Base-by-base conservation (phyloP, 2,888 invertebrate species). In the Salpingus planirostris region DNA sequence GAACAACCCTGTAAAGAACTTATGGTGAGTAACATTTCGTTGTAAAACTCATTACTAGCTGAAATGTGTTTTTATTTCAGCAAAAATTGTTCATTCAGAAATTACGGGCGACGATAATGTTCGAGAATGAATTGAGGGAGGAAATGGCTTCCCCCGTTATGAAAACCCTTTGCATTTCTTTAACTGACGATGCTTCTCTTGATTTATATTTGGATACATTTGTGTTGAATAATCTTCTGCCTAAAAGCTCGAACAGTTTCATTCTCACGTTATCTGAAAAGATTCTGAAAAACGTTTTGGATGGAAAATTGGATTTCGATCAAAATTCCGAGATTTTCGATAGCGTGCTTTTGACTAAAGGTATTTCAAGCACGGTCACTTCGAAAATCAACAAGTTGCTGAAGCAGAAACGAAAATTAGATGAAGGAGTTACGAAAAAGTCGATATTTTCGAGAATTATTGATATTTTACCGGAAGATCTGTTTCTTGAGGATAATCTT, bases 71-170 rank as follows among this genome's bases (percentile, higher is more conserved):
- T 28, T 29, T 34, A 23, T 60, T 59, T 23, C 39, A 64, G 64
- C 53, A 59, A 37, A 62, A 57, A 42, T 40, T 65, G 4, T 52
- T 47, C 23, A 38, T 62, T 13, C 63, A 65, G 44, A 62, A 60
- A 49, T 32, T 63, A 15, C 44, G 47, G 31, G 54, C 57, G 1
- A 43, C 58, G 40, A 24, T 48, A 6, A 36, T 64, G 6, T 60
- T 62, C 38, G 57, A 59, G 36, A 30, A 50, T n/a, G 35, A 39
- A 18, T 31, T 58, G 2, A 51, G 44, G 28, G 50, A 56, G 6
- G 56, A 58, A 22, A 40, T 55, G 11, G 25, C 48, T 18, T 24
- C 30, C 2, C 44, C 57, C 14, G 38, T 59, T 13, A 38, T 52
- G 13, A 47, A 47, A 38, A n/a, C n/a, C n/a, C n/a, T n/a, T n/a